These are phyloP conservation scores for Menura novaehollandiae DNA, from an alignment of 2,113 vertebrate genomes.

Conservation along the genomic window DNA sequence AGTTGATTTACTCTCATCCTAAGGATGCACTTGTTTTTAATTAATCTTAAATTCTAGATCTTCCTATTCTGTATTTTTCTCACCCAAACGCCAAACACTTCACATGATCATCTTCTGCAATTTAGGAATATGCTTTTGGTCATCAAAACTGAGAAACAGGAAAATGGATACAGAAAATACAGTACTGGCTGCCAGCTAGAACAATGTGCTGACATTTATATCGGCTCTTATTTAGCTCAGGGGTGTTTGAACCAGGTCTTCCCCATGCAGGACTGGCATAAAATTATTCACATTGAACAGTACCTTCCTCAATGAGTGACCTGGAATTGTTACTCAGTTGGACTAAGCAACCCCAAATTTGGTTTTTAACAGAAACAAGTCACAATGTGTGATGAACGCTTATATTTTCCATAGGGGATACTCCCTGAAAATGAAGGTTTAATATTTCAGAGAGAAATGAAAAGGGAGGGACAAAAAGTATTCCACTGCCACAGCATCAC, in stretches of 20 bases:
- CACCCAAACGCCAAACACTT: background rate
- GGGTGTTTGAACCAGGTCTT: background rate
- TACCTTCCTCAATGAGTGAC: background rate
- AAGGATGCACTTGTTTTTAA: background rate
- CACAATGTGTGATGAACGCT: background rate
- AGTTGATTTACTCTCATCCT: background rate
- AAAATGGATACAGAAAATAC: background rate
- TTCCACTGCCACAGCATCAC: background rate
- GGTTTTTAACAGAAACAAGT: background rate
- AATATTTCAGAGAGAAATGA: background rate
- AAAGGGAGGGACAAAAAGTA: background rate
- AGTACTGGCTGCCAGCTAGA: background rate
- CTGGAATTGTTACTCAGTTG: background rate
- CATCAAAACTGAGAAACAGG: background rate
- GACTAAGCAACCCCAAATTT: background rate
- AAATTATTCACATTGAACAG: background rate
- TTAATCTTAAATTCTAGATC: background rate
- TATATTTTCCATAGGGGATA: background rate
- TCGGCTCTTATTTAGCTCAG: background rate
- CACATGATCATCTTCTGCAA: fast-evolving
- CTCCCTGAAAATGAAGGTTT: background rate
- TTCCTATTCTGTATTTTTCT: background rate
- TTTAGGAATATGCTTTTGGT: background rate
- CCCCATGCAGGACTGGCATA: background rate
- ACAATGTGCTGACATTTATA: background rate